phyloP scores from a whole-genome alignment of 1,140 invertebrate genomes.

The Triops longicaudatus region DNA sequence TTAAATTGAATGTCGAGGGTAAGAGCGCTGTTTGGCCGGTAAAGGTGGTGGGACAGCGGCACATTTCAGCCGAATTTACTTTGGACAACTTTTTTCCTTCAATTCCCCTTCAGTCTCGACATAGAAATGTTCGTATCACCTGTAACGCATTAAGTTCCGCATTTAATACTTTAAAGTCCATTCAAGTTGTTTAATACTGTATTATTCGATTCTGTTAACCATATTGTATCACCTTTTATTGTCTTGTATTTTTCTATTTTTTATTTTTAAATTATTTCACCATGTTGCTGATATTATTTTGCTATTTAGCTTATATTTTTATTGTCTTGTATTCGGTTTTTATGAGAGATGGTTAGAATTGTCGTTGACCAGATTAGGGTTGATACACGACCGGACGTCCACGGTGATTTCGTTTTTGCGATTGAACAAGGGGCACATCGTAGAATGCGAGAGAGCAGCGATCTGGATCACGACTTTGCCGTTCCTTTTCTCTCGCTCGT shows the following conservation, averaged over 20 bases:
- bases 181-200: too few species aligned
- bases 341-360: not conserved
- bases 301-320: not conserved
- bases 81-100: too few species aligned
- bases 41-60: too few species aligned
- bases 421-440: not conserved
- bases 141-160: too few species aligned
- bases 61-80: too few species aligned
- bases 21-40: too few species aligned
- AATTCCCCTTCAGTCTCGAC: too few species aligned
- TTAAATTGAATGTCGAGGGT: too few species aligned
- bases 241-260: not conserved
- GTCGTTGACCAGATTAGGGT: conserved; percentile 5
- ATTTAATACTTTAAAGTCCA: too few species aligned
- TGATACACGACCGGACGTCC: not conserved
- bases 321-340: not conserved
- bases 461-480: not conserved
- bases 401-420: not conserved
- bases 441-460: not conserved
- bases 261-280: not conserved
- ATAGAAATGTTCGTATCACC: too few species aligned
- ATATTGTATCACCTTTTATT: too few species aligned
- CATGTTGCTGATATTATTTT: not conserved
- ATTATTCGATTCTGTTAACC: too few species aligned
- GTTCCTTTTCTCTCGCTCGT: not conserved